phyloP scores from a whole-genome alignment of 2,888 invertebrate genomes.

The Dolichopus griseipennis region DNA sequence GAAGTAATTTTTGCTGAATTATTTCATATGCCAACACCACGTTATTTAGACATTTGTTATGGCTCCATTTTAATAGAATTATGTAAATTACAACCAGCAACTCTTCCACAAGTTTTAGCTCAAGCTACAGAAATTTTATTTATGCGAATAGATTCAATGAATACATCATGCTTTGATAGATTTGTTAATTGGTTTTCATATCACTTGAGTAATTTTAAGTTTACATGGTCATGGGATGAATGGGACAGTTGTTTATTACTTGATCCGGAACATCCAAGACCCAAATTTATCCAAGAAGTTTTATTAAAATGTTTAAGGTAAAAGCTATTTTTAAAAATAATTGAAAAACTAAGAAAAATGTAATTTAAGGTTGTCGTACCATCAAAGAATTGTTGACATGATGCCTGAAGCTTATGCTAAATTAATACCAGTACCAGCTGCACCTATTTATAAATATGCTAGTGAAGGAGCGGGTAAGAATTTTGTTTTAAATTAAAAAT shows the following conservation, averaged over 20 bases:
- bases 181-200: constrained; percentile 97
- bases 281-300: constrained; percentile 89
- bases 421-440: constrained; percentile 76
- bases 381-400: constrained; percentile 86
- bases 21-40: constrained; percentile 83
- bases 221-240: constrained; percentile 98
- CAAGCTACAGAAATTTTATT: constrained; percentile 97
- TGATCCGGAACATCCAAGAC: constrained; percentile 82
- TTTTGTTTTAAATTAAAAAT: constrained; percentile 12
- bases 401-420: constrained; percentile 78
- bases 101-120: constrained; percentile 94
- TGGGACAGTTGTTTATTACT: constrained; percentile 82
- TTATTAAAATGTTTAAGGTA: constrained; percentile 84
- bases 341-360: not conserved
- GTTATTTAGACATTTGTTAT: constrained; percentile 84
- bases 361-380: constrained; percentile 72
- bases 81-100: constrained; percentile 91
- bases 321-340: not conserved
- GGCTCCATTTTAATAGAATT: constrained; percentile 93
- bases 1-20: constrained; percentile 94
- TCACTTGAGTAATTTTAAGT: constrained; percentile 98
- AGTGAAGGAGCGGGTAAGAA: constrained; percentile 78
- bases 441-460: constrained; percentile 83
- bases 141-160: constrained; percentile 93
- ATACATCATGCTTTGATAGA: constrained; percentile 91